Conservation (phyloP, 2,888 invertebrate genomes). For the Scaptomyza flava region DNA sequence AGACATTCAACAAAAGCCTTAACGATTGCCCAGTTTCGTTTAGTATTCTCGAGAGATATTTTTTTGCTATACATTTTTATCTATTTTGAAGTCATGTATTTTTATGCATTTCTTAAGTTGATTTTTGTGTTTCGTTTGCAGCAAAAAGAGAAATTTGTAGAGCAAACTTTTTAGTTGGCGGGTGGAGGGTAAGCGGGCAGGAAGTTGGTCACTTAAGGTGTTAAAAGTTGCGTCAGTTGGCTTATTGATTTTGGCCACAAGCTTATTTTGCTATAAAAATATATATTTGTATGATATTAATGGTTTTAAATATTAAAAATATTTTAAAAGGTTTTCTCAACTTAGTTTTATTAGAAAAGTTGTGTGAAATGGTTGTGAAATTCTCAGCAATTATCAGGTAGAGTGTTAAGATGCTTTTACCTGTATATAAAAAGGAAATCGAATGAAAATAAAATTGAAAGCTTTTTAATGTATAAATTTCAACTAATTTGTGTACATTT, state of each 20-base stretch:
- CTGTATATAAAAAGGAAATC: not conserved
- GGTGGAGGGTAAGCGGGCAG: not conserved
- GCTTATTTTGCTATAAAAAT: conserved; percentile 1
- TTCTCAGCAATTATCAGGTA: not conserved
- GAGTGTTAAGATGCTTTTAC: conserved; percentile 1
- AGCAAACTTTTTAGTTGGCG: conserved; percentile 24
- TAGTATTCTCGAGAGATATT: conserved; percentile 22
- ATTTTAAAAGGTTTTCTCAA: conserved; percentile 4
- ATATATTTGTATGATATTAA: not conserved
- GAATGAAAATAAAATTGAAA: not conserved
- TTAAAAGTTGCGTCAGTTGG: conserved; percentile 57
- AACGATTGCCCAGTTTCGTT: conserved; percentile 37
- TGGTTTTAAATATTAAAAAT: conserved; percentile 11
- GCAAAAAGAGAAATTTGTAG: conserved; percentile 1
- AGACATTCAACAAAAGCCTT: conserved; percentile 27
- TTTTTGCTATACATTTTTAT: conserved; percentile 5
- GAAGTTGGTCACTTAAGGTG: conserved; percentile 26
- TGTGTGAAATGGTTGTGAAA: too few relatives aligned
- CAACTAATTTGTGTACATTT: conserved; percentile 24
- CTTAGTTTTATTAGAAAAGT: too few relatives aligned
- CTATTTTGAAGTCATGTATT: conserved; percentile 27
- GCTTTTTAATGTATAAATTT: not conserved
- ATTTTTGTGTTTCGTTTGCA: conserved; percentile 33
- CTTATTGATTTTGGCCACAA: conserved; percentile 48
- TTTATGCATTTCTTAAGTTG: conserved; percentile 37